Conservation (phyloP, 64 coral and sea anemone genomes). For the Exaiptasia diaphana region DNA sequence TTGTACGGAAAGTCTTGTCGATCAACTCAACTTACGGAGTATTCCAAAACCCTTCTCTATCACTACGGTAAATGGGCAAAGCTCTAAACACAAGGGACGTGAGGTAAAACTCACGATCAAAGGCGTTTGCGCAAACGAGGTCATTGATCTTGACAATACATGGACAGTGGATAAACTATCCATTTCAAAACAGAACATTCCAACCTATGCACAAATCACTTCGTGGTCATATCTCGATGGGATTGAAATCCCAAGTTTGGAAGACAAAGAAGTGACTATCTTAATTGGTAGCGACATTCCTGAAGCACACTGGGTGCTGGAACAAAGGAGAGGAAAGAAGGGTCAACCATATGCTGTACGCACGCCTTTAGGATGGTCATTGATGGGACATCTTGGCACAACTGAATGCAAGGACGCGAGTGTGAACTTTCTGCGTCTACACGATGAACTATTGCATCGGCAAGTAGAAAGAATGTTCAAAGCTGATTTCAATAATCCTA, state of each 20-base stretch:
- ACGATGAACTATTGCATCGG: background rate
- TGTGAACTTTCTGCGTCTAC: conserved; percentile 24
- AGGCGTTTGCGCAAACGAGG: background rate
- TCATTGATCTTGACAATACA: conserved; percentile 11
- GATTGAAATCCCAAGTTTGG: background rate
- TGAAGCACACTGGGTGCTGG: conserved; percentile 56
- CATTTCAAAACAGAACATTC: conserved; percentile 10
- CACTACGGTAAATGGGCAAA: conserved; percentile 16
- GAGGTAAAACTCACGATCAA: conserved; percentile 32
- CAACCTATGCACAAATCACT: background rate
- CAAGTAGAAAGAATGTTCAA: background rate
- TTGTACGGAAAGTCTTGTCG: conserved; percentile 1
- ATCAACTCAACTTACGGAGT: conserved; percentile 14
- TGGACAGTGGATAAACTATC: conserved; percentile 31
- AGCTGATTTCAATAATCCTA: background rate
- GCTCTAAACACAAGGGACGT: background rate
- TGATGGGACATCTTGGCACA: conserved; percentile 29
- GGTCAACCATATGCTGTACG: conserved; percentile 61
- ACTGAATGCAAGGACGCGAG: background rate
- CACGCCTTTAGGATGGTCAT: conserved; percentile 42
- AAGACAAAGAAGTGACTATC: conserved; percentile 27
- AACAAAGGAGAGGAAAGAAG: conserved; percentile 21
- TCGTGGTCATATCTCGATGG: conserved; percentile 42
- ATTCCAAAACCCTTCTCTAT: conserved; percentile 11
- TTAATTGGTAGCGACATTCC: conserved; percentile 55